Evolutionary conservation across 2,797 vertebrate species (phyloP).

Genomic region (Antrozous pallidus): DNA sequence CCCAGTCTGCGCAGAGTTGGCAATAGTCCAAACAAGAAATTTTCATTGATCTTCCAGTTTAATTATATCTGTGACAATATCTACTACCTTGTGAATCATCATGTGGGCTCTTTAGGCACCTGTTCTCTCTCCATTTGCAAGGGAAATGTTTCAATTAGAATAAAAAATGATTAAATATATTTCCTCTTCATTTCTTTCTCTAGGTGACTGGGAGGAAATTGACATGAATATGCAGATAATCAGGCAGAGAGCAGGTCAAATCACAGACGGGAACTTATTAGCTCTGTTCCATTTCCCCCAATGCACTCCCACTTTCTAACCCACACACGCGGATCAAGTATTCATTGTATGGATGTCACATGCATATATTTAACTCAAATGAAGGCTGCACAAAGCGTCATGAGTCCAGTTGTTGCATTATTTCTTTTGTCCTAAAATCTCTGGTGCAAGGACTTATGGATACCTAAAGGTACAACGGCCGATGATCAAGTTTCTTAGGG

Average conservation of each 20-base stretch:
- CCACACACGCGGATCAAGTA: neutral
- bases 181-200: conserved; percentile 41
- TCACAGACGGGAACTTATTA: conserved; percentile 65
- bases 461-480: neutral
- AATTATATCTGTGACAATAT: conserved; percentile 71
- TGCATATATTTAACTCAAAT: conserved; percentile 14
- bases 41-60: conserved; percentile 77
- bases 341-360: conserved; percentile 24
- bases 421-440: conserved; percentile 33
- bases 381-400: neutral
- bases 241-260: conserved; percentile 46
- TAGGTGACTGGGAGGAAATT: conserved; percentile 68
- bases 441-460: neutral
- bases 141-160: conserved; percentile 76
- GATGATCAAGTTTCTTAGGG: neutral
- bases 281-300: conserved; percentile 30
- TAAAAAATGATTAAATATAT: conserved; percentile 73
- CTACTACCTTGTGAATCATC: conserved; percentile 75
- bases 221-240: conserved; percentile 66
- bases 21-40: conserved; percentile 61
- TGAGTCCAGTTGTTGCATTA: neutral
- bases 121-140: conserved; percentile 72
- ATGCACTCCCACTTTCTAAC: neutral
- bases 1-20: conserved; percentile 55
- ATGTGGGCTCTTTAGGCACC: conserved; percentile 72